A percentile compares a stretch with the other conserved stretches of the same genome.
Conservation (phyloP, 2,797 vertebrate species). For the Falco berigora region DNA sequence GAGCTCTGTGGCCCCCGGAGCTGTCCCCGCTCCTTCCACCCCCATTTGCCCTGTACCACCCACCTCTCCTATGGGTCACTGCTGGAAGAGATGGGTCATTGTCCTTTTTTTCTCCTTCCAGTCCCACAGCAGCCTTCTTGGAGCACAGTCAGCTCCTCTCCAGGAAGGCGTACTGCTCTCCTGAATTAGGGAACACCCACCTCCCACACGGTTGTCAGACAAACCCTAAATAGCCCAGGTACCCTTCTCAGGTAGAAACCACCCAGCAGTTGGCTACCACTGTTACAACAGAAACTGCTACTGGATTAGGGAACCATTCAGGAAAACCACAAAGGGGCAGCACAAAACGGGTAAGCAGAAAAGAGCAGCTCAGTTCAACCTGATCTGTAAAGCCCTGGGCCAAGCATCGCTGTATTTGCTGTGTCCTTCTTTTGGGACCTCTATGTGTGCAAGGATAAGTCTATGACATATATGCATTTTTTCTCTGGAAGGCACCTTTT, state of each 20-base stretch:
- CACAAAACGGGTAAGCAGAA: neutral
- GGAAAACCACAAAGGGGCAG: neutral
- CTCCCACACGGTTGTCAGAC: neutral
- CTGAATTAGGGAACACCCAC: neutral
- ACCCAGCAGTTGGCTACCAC: neutral
- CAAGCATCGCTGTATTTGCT: neutral
- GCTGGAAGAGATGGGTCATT: neutral
- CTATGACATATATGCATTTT: accelerated
- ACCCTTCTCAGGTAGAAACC: neutral
- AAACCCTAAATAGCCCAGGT: neutral
- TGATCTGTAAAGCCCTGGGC: neutral
- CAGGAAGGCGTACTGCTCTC: neutral
- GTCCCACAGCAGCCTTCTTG: neutral
- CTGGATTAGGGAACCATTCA: neutral
- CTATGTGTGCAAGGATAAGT: accelerated
- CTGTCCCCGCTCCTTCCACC: neutral
- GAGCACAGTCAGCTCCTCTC: neutral
- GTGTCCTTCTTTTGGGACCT: neutral
- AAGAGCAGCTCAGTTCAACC: neutral
- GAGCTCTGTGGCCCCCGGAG: neutral
- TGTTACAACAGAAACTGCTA: neutral
- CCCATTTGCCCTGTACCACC: neutral
- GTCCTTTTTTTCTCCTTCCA: neutral
- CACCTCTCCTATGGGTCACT: neutral
- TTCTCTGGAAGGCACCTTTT: neutral